Conservation (phyloP, 2,797 vertebrate species). For the Pachyuromys duprasi region DNA sequence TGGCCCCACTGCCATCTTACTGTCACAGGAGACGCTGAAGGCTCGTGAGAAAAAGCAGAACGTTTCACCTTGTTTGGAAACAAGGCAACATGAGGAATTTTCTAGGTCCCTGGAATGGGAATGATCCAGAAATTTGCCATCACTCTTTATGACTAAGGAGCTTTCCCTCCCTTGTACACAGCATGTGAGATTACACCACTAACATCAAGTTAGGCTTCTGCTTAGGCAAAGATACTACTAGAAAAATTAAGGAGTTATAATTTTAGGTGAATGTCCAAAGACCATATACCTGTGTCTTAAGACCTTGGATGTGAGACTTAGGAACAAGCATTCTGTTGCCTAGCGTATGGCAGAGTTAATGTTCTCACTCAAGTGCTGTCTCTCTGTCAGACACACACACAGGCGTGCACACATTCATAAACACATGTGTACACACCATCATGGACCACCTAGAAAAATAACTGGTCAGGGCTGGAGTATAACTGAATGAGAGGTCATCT, state of each 20-base stretch:
- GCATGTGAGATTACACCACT: background rate
- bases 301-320: background rate
- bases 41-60: background rate
- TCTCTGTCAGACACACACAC: background rate
- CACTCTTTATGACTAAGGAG: background rate
- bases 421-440: background rate
- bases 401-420: background rate
- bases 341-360: background rate
- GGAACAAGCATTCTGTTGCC: background rate
- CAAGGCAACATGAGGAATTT: background rate
- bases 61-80: slow-evolving; percentile 47
- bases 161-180: background rate
- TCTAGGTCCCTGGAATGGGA: background rate
- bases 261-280: background rate
- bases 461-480: background rate
- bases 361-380: background rate
- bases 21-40: background rate
- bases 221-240: background rate
- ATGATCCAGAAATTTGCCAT: background rate
- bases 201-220: background rate
- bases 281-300: background rate
- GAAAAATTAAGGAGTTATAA: background rate
- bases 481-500: background rate
- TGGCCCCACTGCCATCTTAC: background rate
- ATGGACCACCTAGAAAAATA: background rate